phyloP scores from a whole-genome alignment of 1,140 invertebrate species.

The Caenorhabditis remanei region DNA sequence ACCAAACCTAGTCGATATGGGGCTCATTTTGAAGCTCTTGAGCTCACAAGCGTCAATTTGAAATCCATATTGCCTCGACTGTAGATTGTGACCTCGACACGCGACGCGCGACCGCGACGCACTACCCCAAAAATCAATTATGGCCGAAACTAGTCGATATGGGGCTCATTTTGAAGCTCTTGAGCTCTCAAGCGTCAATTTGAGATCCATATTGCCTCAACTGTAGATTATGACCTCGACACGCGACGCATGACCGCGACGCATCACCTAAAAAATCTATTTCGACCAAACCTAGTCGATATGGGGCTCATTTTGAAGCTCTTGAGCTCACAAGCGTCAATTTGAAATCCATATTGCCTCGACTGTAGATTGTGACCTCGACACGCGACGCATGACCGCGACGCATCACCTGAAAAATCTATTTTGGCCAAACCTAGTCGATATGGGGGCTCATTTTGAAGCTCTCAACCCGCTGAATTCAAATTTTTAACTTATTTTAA shows the following conservation, averaged over 20 bases:
- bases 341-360: too few relatives aligned
- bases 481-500: neutral
- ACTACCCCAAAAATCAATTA: neutral
- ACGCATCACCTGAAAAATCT: too few relatives aligned
- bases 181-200: neutral
- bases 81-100: neutral
- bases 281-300: neutral
- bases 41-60: neutral
- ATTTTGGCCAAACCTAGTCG: too few relatives aligned
- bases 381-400: too few relatives aligned
- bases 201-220: neutral
- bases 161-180: neutral
- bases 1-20: neutral
- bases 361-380: too few relatives aligned
- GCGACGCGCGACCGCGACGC: neutral
- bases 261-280: neutral
- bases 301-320: conserved; percentile 15
- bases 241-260: neutral
- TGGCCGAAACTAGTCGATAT: neutral
- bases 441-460: conserved; percentile 37
- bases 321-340: too few relatives aligned
- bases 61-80: neutral
- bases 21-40: neutral
- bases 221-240: neutral
- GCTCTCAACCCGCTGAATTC: neutral